phyloP scores from a whole-genome alignment of 2,113 vertebrate genomes.

The Lophura nycthemera region DNA sequence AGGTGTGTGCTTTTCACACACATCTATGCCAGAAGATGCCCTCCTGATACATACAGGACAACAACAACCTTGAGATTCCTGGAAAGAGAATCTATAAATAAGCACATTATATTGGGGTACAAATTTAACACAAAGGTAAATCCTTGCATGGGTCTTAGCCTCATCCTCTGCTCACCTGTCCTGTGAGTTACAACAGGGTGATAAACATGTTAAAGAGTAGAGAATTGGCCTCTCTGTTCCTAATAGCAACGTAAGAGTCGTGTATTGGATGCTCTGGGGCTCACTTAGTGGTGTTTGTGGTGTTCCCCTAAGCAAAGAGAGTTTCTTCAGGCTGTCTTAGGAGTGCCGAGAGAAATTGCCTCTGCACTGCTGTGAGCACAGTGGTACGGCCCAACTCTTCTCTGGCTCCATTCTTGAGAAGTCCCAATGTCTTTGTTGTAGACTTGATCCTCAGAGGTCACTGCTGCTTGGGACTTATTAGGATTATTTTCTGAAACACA shows the following conservation, averaged over 20 bases:
- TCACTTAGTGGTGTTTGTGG: not conserved
- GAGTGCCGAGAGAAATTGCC: not conserved
- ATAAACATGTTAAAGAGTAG: not conserved
- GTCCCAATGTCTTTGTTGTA: not conserved
- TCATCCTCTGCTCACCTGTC: not conserved
- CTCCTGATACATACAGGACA: not conserved
- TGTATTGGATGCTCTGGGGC: fast-evolving
- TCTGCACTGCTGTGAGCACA: fast-evolving
- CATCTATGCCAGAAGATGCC: not conserved
- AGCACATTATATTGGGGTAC: not conserved
- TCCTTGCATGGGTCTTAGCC: not conserved
- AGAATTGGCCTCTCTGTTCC: not conserved
- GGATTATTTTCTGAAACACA: not conserved
- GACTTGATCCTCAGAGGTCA: not conserved
- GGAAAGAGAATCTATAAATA: not conserved
- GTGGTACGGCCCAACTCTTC: not conserved
- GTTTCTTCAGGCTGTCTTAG: not conserved
- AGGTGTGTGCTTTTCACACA: fast-evolving
- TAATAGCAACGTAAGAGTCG: fast-evolving
- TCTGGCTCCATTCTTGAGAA: not conserved
- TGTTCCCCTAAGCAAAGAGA: not conserved
- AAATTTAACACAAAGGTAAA: not conserved
- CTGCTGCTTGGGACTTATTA: not conserved
- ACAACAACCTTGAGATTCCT: not conserved
- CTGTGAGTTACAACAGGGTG: not conserved